Base-by-base conservation (phyloP, 2,113 vertebrate species). In the Zapus hudsonius region DNA sequence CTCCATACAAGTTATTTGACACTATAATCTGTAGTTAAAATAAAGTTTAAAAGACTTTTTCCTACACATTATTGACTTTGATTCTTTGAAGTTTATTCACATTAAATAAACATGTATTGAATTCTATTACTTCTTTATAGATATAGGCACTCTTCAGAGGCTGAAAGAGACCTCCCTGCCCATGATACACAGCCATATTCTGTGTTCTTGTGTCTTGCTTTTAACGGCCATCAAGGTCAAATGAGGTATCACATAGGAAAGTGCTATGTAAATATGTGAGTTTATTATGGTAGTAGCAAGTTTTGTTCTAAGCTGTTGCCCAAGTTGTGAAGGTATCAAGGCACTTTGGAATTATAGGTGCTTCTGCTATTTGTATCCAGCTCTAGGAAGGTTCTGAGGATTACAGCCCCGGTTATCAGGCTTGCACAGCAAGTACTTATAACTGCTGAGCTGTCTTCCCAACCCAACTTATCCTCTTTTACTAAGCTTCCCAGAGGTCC, bases 31-130 rank as follows among this genome's bases (percentile, higher is more conserved):
- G 76, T 59, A 8, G 13, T 33, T 47, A 66, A 93, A 87, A 69
- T 83, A 70, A 1, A 66, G 47, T 66, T 89, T 83, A 92, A 36
- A 92, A 84, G 67, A 12, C 20, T 86, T 2, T 92, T 36, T 74
- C 67, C 22, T 73, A 15, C 7, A 86, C 17, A 87, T 72, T 57
- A 73, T 73, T 40, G 69, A 86, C 73, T 75, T 73, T 89, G 57
- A 92, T 36, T 87, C 33, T 52, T 12, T 63, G 55, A 83, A 42
- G 70, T 88, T 82, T 87, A 69, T 31, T 44, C 73, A 83, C 22
- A 93, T 61, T 47, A 70, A 90, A 57, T 29, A 72, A 82, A n/a
- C 7, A 84, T 78, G 94, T 83, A 44, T 17, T 67, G n/a, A 87
- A 42, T 78, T 23, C 5, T 76, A 81, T 19, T 95, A 44, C 5